Evolutionary conservation across 2,797 vertebrate species (phyloP).

Genomic region (Nannoperca obscura): DNA sequence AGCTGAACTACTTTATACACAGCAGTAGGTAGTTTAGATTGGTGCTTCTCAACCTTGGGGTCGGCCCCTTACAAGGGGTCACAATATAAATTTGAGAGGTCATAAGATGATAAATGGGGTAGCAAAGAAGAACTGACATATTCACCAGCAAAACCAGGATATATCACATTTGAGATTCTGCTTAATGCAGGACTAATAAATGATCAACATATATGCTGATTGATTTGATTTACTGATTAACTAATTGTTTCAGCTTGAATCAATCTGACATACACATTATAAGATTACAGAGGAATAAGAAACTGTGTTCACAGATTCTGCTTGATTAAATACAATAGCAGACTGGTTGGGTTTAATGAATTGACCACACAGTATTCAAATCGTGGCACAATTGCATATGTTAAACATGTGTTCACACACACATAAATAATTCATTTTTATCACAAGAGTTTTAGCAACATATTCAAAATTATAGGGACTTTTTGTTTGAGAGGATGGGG

Average conservation of each 20-base stretch:
- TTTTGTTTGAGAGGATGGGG: neutral
- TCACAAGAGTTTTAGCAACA: neutral
- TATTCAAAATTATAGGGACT: neutral
- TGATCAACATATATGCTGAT: neutral
- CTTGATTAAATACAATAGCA: neutral
- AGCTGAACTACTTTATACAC: neutral
- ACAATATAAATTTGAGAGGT: constrained; percentile 4
- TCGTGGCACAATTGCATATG: neutral
- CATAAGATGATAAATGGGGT: neutral
- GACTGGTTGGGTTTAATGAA: neutral
- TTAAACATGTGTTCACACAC: constrained; percentile 11
- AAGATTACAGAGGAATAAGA: neutral
- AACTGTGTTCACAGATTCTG: neutral
- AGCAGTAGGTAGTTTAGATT: neutral
- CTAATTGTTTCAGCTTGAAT: neutral
- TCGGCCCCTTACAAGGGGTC: neutral
- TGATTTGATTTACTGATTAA: neutral
- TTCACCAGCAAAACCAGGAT: neutral
- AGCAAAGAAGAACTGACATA: neutral
- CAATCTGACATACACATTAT: neutral
- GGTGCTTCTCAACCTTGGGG: neutral
- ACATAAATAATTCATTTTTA: constrained; percentile 1
- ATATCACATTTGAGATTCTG: constrained; percentile 11
- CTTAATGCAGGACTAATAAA: neutral
- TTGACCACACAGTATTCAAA: neutral